phyloP scores from a whole-genome alignment of 1,140 invertebrate genomes.

The Myzus persicae region DNA sequence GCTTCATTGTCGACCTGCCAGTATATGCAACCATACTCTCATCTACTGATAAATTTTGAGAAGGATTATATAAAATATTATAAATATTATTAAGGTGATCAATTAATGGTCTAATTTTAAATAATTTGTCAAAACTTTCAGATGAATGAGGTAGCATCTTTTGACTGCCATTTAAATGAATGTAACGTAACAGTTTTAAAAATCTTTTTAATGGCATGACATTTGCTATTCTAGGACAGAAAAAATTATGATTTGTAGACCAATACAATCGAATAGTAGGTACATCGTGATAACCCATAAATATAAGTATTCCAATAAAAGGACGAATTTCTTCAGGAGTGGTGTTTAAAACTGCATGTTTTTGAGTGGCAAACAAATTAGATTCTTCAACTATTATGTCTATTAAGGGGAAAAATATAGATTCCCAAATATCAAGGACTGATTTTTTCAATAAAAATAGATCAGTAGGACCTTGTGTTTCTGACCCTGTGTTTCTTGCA shows the following conservation, averaged over 20 bases:
- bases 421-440: no score
- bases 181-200: neutral
- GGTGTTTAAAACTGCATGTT: neutral
- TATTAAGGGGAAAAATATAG: no score
- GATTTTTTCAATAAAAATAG: no score
- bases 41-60: slow-evolving; percentile 52
- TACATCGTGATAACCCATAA: neutral
- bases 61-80: neutral
- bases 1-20: slow-evolving; percentile 53
- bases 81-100: neutral
- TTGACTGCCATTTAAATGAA: neutral
- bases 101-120: neutral
- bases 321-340: neutral
- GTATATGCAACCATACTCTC: slow-evolving; percentile 59
- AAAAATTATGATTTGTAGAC: neutral
- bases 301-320: neutral
- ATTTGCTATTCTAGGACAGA: neutral
- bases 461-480: no score
- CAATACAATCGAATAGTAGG: neutral
- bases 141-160: neutral
- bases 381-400: neutral
- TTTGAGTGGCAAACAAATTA: neutral
- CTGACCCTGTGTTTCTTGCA: no score
- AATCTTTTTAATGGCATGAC: neutral
- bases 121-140: neutral